Conservation (phyloP, 2,113 vertebrate genomes). For the Manacus vitellinus region DNA sequence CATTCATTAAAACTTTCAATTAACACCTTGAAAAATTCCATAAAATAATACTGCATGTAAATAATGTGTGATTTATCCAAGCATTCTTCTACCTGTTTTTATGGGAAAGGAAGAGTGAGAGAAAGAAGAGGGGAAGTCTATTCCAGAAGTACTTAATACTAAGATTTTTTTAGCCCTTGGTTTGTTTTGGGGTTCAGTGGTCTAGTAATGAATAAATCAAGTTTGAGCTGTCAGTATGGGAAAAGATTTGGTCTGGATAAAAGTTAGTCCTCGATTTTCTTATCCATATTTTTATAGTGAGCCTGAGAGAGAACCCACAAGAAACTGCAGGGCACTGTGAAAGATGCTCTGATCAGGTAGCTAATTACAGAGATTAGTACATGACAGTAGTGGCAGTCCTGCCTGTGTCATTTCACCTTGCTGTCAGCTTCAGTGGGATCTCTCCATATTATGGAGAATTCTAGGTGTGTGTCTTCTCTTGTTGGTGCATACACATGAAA, state of each 20-base stretch:
- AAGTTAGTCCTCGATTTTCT: slow-evolving; percentile 30
- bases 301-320: background rate
- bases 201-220: slow-evolving; percentile 26
- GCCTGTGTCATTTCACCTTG: background rate
- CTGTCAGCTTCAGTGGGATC: background rate
- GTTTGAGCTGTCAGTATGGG: slow-evolving; percentile 22
- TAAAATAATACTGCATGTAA: slow-evolving; percentile 72
- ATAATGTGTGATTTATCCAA: slow-evolving; percentile 70
- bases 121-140: background rate
- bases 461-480: background rate
- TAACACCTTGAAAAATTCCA: slow-evolving; percentile 76
- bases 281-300: background rate
- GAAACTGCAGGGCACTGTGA: background rate
- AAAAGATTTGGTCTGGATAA: slow-evolving; percentile 19
- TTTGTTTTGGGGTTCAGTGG: slow-evolving; percentile 33
- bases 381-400: background rate
- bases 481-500: background rate
- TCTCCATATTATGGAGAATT: accelerated
- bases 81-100: slow-evolving; percentile 51
- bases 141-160: slow-evolving; percentile 1
- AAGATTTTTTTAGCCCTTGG: background rate
- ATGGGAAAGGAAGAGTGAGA: background rate
- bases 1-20: slow-evolving; percentile 82
- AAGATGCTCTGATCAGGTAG: background rate
- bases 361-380: background rate